Conservation (phyloP, 30 jellyfish, hydroid and myxozoan genomes). For the Morbakka virulenta region DNA sequence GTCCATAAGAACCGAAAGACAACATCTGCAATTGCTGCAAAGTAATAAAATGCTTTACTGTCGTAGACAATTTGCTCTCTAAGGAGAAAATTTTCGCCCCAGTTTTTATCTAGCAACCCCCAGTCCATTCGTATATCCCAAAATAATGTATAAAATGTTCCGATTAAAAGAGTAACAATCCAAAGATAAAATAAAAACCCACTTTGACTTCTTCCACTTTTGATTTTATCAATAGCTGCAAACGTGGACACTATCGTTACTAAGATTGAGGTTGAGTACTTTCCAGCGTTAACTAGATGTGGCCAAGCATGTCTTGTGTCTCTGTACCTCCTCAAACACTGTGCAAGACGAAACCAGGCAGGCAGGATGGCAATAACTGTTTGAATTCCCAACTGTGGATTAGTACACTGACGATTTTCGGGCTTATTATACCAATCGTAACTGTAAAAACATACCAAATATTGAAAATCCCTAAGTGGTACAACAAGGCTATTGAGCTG, state of each 20-base stretch:
- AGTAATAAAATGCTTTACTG: constrained; percentile 83
- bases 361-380: constrained; percentile 91
- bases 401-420: constrained; percentile 76
- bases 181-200: constrained; percentile 70
- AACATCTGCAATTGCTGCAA: constrained; percentile 83
- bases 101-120: constrained; percentile 91
- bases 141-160: constrained; percentile 89
- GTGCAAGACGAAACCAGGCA: constrained; percentile 99
- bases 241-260: constrained; percentile 84
- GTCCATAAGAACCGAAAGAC: constrained; percentile 95
- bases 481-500: constrained; percentile 93
- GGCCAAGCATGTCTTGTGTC: constrained; percentile 96
- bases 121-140: constrained; percentile 99
- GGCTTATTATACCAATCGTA: constrained; percentile 80
- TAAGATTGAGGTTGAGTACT: constrained; percentile 86
- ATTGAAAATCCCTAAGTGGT: constrained; percentile 87
- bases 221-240: constrained; percentile 66
- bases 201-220: constrained; percentile 54
- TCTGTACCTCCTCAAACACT: constrained; percentile 92
- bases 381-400: constrained; percentile 70
- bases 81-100: constrained; percentile 83
- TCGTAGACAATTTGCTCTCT: constrained; percentile 94
- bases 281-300: constrained; percentile 97
- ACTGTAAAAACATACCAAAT: constrained; percentile 70
- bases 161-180: constrained; percentile 73